A percentile compares a stretch with the other conserved stretches of the same genome.
Conservation (phyloP, 2,113 vertebrate genomes). For the Phrynosoma platyrhinos region DNA sequence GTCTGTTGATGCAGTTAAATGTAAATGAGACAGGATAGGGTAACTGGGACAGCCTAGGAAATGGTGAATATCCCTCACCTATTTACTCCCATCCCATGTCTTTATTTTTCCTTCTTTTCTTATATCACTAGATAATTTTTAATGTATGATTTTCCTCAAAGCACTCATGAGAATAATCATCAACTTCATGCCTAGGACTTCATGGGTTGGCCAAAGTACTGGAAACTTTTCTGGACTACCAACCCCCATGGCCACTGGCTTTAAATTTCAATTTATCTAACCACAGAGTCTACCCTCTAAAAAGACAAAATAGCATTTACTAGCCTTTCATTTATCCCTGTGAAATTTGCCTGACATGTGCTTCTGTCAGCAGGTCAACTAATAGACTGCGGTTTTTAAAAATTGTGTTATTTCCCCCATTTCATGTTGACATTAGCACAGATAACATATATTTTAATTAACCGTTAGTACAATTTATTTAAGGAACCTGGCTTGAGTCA, state of each 20-base stretch:
- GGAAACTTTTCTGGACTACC: neutral
- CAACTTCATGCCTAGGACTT: neutral
- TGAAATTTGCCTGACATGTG: conserved; percentile 60
- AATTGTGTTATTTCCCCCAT: conserved; percentile 64
- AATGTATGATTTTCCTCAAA: conserved; percentile 3
- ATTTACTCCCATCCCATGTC: conserved; percentile 19
- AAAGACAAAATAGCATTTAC: conserved; percentile 54
- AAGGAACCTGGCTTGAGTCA: conserved; percentile 46
- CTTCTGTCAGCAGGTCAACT: conserved; percentile 60
- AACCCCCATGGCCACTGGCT: neutral
- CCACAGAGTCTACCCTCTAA: neutral
- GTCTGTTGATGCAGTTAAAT: conserved; percentile 26
- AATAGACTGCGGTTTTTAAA: conserved; percentile 58
- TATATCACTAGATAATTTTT: conserved; percentile 27
- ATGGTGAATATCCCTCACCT: neutral
- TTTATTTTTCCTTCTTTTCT: conserved; percentile 15
- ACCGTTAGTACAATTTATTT: conserved; percentile 39
- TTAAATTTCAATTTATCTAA: neutral
- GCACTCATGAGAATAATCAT: neutral
- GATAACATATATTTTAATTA: conserved; percentile 62
- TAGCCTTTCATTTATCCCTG: conserved; percentile 40
- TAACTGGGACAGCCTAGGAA: conserved; percentile 15
- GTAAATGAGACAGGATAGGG: conserved; percentile 1
- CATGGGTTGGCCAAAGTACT: no score
- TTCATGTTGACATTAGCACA: conserved; percentile 58